Conservation (phyloP, 2,113 vertebrate genomes). For the Merops nubicus region DNA sequence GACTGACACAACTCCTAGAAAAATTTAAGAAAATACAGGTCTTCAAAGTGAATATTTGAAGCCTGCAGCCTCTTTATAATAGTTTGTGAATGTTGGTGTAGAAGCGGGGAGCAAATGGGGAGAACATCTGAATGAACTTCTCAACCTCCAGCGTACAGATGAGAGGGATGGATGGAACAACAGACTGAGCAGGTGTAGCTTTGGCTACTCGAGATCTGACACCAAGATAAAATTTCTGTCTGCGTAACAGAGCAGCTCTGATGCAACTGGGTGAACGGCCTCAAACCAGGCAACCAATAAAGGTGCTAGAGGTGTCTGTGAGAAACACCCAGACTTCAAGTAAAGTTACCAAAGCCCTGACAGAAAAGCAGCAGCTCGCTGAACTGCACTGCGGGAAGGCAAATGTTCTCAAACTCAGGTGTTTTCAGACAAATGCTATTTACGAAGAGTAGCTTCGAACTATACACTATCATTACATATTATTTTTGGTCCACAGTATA, state of each 20-base stretch:
- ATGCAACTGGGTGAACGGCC: background rate
- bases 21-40: background rate
- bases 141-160: fast-evolving
- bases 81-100: background rate
- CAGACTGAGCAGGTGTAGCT: background rate
- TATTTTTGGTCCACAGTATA: background rate
- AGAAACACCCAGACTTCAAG: too few species aligned
- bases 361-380: background rate
- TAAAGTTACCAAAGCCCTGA: background rate
- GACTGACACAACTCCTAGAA: background rate
- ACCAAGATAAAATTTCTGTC: background rate
- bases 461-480: background rate
- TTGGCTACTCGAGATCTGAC: background rate
- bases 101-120: background rate
- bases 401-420: background rate
- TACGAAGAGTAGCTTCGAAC: background rate
- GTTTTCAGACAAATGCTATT: background rate
- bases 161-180: background rate
- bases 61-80: background rate
- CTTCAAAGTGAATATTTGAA: background rate
- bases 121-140: background rate
- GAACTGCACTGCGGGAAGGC: background rate
- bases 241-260: fast-evolving
- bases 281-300: background rate
- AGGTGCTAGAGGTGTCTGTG: background rate